Evolutionary conservation across 2,113 vertebrate species (phyloP).

Genomic region (Speoplatyrhinus poulsoni): DNA sequence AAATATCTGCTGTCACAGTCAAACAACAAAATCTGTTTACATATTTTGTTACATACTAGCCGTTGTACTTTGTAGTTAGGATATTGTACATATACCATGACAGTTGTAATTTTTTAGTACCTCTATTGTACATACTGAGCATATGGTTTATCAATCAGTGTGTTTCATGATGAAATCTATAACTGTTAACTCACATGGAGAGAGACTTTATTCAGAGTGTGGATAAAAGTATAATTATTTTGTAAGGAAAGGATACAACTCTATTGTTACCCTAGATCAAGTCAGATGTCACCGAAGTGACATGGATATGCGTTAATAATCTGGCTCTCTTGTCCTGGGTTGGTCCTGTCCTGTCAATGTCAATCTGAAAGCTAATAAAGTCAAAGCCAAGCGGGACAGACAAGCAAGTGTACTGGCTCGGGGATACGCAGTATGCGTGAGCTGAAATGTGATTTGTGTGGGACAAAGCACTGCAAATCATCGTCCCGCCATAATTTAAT

Average conservation of each 20-base stretch:
- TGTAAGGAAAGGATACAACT: constrained; percentile 86
- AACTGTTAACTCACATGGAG: constrained; percentile 72
- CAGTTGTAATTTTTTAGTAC: constrained; percentile 84
- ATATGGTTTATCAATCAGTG: constrained; percentile 76
- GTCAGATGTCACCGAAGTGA: constrained; percentile 92
- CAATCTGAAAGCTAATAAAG: constrained; percentile 75
- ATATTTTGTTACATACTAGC: constrained; percentile 98
- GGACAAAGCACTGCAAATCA: constrained; percentile 79
- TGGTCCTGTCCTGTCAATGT: constrained; percentile 75
- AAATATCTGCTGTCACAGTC: constrained; percentile 95
- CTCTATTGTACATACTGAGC: constrained; percentile 87
- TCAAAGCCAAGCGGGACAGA: constrained; percentile 75
- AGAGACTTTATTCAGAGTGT: constrained; percentile 73
- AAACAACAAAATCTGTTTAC: constrained; percentile 93
- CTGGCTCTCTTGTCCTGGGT: constrained; percentile 83
- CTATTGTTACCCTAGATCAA: constrained; percentile 93
- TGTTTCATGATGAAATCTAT: constrained; percentile 74
- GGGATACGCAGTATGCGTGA: constrained; percentile 76
- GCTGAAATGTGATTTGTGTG: constrained; percentile 79
- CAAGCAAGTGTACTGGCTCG: constrained; percentile 68
- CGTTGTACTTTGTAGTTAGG: constrained; percentile 92
- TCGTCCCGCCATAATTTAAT: constrained; percentile 74
- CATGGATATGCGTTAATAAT: constrained; percentile 84
- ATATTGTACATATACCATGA: constrained; percentile 89
- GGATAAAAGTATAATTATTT: constrained; percentile 83